These are phyloP conservation scores for Halocynthia roretzi DNA, from an alignment of 23 tunicate genomes.

Conservation along the genomic window DNA sequence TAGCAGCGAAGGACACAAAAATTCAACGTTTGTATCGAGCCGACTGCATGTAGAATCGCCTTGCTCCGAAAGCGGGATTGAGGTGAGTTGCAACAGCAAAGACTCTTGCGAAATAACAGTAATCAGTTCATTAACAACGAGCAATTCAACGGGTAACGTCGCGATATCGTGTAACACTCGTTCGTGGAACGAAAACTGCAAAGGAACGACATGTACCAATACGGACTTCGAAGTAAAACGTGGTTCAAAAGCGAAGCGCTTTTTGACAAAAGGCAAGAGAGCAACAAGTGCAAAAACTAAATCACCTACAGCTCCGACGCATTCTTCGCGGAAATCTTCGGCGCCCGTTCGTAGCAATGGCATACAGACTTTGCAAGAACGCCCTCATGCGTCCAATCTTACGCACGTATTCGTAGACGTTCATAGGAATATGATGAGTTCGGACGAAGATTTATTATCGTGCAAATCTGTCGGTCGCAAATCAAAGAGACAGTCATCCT, in stretches of 20 bases:
- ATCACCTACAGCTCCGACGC: slow-evolving; percentile 1
- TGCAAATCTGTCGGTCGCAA: neutral
- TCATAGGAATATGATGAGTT: slow-evolving; percentile 32
- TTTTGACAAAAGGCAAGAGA: neutral
- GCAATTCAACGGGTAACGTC: no score
- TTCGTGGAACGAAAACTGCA: slow-evolving; percentile 5
- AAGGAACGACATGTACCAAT: neutral
- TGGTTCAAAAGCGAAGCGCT: neutral
- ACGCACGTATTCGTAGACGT: slow-evolving; percentile 44
- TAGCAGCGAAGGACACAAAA: neutral
- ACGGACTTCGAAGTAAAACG: neutral
- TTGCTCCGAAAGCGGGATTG: slow-evolving; percentile 8
- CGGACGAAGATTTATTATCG: slow-evolving; percentile 9
- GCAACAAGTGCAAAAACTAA: neutral
- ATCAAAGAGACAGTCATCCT: neutral
- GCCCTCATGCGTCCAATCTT: slow-evolving; percentile 11
- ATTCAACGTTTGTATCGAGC: neutral
- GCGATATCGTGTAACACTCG: neutral
- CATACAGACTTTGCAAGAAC: neutral
- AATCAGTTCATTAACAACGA: neutral
- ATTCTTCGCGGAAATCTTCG: neutral
- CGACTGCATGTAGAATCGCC: neutral
- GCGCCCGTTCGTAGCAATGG: neutral
- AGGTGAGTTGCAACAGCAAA: neutral
- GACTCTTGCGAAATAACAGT: slow-evolving; percentile 3